Evolutionary conservation across 2,113 vertebrate genomes (phyloP).

Genomic region (Vidua chalybeata): DNA sequence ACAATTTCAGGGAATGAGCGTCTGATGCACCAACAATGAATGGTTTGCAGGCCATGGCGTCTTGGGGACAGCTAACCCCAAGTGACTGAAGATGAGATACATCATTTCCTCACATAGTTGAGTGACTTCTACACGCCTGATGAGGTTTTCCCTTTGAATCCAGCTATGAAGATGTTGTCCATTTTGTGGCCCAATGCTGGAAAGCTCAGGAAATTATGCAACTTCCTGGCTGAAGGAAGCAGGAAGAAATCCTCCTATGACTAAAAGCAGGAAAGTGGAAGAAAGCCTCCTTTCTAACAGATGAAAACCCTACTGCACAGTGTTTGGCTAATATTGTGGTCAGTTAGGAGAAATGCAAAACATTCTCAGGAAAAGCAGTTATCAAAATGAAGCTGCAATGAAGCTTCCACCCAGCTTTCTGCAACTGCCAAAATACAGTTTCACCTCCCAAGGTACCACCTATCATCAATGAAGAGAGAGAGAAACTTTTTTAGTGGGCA

Average conservation of each 20-base stretch:
- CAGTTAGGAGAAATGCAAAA: not conserved
- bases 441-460: not conserved
- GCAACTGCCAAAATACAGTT: not conserved
- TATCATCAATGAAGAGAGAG: not conserved
- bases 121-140: not conserved
- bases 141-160: not conserved
- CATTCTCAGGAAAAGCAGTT: not conserved
- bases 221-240: not conserved
- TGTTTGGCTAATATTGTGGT: not conserved
- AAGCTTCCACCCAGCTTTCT: not conserved
- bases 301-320: not conserved
- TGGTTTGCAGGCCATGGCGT: not conserved
- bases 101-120: not conserved
- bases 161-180: not conserved
- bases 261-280: not conserved
- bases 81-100: not conserved
- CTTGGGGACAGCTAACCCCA: rapidly evolving
- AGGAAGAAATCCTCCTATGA: not conserved
- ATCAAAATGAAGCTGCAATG: not conserved
- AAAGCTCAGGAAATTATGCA: not conserved
- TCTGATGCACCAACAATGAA: not conserved
- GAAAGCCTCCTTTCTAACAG: not conserved
- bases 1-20: not conserved
- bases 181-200: not conserved
- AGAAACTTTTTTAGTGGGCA: not conserved